Evolutionary conservation across 2,113 vertebrate species (phyloP).

Genomic region (Lasiurus borealis): DNA sequence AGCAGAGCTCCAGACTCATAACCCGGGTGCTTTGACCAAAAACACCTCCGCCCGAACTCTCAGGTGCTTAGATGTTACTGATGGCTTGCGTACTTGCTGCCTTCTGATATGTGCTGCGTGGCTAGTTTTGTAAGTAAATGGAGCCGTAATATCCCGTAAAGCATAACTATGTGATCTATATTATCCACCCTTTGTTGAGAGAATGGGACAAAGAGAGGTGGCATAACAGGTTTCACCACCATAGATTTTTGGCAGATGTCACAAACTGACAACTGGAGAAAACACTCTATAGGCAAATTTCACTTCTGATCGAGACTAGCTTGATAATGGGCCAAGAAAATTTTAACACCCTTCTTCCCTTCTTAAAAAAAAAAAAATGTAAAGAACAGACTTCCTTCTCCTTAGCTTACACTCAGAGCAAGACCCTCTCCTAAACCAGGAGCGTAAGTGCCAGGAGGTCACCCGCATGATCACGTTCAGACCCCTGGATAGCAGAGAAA

Average conservation of each 20-base stretch:
- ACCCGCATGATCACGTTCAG: too few relatives aligned
- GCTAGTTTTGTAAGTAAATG: not conserved
- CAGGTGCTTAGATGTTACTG: too few relatives aligned
- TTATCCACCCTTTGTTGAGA: conserved; percentile 34
- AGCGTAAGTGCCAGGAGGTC: not conserved
- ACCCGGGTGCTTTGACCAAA: not conserved
- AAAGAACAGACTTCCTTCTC: not conserved
- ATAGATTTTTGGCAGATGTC: conserved; percentile 59
- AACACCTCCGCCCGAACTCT: not conserved
- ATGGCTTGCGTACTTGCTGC: not conserved
- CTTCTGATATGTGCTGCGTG: not conserved
- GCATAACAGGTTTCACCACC: conserved; percentile 73
- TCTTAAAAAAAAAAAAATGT: not conserved
- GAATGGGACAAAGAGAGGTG: not conserved
- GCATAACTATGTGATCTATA: not conserved
- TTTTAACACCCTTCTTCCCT: not conserved
- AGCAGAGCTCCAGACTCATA: not conserved
- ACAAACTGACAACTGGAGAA: conserved; percentile 4
- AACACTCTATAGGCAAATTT: conserved; percentile 48
- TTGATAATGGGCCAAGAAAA: conserved; percentile 28
- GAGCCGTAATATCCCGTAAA: not conserved
- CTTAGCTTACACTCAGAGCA: not conserved
- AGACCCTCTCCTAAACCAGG: not conserved
- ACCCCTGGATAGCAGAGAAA: not conserved
- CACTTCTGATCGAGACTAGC: not conserved